Evolutionary conservation across 2,888 invertebrate genomes (phyloP).

Genomic region (Calliphora vomitoria): DNA sequence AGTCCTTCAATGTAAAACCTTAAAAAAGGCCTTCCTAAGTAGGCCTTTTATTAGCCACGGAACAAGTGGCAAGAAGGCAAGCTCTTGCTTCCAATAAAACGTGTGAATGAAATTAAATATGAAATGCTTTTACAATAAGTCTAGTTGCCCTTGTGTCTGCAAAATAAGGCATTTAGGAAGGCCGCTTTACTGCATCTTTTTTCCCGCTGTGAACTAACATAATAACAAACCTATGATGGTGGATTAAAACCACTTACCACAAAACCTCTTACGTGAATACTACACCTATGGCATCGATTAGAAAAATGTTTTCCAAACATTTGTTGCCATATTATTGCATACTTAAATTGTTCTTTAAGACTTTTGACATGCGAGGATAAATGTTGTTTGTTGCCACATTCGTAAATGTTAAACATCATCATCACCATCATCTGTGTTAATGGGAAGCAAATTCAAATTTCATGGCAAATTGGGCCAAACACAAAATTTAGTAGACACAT

Average conservation of each 20-base stretch:
- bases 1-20: too few species aligned
- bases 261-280: background rate
- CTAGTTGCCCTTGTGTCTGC: too few species aligned
- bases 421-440: conserved; percentile 6
- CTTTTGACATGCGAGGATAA: background rate
- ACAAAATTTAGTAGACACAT: background rate
- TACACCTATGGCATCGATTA: background rate
- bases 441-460: conserved; percentile 7
- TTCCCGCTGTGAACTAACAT: too few species aligned
- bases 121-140: too few species aligned
- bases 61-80: too few species aligned
- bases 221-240: too few species aligned
- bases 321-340: background rate
- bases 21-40: too few species aligned
- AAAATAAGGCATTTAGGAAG: too few species aligned
- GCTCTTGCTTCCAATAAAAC: too few species aligned
- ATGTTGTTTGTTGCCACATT: conserved; percentile 12
- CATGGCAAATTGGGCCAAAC: background rate
- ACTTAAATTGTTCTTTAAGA: background rate
- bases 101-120: too few species aligned
- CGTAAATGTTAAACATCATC: conserved; percentile 6
- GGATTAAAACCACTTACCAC: background rate
- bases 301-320: background rate
- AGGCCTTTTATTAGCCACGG: too few species aligned
- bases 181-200: too few species aligned